Evolutionary conservation across 2,113 vertebrate species (phyloP), one percentile per base, ranked within the genome.

Genomic region (Phylloscopus trochilus): DNA sequence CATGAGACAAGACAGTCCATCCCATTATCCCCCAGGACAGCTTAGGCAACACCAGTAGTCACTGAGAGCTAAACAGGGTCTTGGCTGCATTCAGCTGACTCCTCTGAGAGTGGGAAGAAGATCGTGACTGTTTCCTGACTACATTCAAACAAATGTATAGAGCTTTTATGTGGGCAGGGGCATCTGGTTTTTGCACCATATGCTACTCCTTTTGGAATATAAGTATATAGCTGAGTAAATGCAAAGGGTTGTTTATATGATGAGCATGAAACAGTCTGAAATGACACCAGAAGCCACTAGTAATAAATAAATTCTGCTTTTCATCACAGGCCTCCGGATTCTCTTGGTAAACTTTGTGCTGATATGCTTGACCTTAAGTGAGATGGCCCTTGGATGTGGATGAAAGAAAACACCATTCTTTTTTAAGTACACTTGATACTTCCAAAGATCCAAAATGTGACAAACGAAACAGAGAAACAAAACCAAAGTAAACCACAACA

Each of bases 81-180:
- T 92, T 2, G 33, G 52, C 90, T 90, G 79, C 68, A 11, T 94
- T 90, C 93, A 92, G 80, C 90, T 96, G 92, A 93, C 95, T 96
- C 90, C 56, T 93, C 41, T 21, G 68, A 67, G 93, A 93, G 96
- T 96, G 90, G 95, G 94, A 96, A 93, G 95, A 95, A 96, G 95
- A 96, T 97, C 94, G 86, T 93, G 95, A 96, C 95, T 97, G 88
- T 84, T 97, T 97, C 95, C 85, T 95, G 94, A 96, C 92, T 96
- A 76, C 88, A 93, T 75, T 95, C 56, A 95, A 95, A 92, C 89
- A 97, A 96, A 96, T 51, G 88, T 96, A 96, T 96, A 95, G 96
- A 93, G 91, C 69, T 96, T 93, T 93, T 66, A 92, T 82, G 95
- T 96, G 92, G 96, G 94, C 86, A 87, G 94, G 90, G 96, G 92